A percentile compares a stretch with the other conserved stretches of the same genome.
phyloP scores from a whole-genome alignment of 2,797 vertebrate genomes.

The Nyctalus aviator region DNA sequence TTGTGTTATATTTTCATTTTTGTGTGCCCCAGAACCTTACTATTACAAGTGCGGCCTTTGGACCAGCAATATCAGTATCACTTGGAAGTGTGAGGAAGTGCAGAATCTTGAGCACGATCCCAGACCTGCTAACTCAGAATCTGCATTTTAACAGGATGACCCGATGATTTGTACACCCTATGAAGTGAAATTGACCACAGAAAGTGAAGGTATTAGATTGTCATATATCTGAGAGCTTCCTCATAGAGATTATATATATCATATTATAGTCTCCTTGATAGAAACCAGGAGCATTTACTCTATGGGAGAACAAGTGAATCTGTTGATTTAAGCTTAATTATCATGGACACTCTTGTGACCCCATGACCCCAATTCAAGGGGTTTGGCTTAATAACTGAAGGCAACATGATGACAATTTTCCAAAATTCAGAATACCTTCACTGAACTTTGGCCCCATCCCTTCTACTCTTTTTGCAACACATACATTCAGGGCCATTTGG shows the following conservation, averaged over 20 bases:
- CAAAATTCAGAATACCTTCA: neutral
- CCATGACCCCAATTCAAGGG: neutral
- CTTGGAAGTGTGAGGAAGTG: neutral
- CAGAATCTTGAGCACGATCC: neutral
- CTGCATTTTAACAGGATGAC: conserved; percentile 43
- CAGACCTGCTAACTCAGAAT: conserved; percentile 17
- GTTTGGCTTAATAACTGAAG: conserved; percentile 42
- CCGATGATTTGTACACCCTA: neutral
- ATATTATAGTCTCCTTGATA: neutral
- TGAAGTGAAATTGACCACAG: conserved; percentile 43
- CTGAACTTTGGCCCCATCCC: neutral
- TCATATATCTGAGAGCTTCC: neutral
- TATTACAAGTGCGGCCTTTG: neutral
- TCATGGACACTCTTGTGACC: conserved; percentile 2
- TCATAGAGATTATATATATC: neutral
- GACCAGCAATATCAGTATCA: conserved; percentile 21
- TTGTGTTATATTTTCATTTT: conserved; percentile 51
- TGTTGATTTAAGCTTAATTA: conserved; percentile 32
- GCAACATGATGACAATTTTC: neutral
- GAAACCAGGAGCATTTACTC: conserved; percentile 30
- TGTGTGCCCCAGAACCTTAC: neutral
- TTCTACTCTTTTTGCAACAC: neutral
- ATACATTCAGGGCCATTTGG: neutral
- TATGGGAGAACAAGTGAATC: neutral
- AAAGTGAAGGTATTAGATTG: conserved; percentile 38